These are phyloP conservation scores for Lathamus discolor DNA, from an alignment of 2,113 vertebrate species.

Conservation along the genomic window DNA sequence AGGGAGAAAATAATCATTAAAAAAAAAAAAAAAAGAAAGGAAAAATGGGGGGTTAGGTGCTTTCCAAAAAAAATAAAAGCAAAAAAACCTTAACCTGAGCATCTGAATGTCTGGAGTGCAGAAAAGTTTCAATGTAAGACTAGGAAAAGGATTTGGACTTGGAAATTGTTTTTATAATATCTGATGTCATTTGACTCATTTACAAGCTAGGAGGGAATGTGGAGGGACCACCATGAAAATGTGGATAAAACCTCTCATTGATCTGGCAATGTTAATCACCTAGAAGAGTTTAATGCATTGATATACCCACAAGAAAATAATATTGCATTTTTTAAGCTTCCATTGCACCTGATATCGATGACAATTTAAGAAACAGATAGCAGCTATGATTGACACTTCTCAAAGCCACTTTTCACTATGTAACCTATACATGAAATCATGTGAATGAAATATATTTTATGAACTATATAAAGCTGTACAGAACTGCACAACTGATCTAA, in stretches of 20 bases:
- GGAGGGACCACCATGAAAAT: slow-evolving; percentile 45
- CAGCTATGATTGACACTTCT: slow-evolving; percentile 7
- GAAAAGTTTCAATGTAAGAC: neutral
- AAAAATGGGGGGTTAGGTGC: neutral
- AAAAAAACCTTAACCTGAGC: neutral
- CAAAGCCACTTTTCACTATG: neutral
- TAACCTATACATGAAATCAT: neutral
- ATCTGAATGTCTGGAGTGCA: neutral
- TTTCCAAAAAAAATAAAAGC: neutral
- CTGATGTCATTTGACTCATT: slow-evolving; percentile 57
- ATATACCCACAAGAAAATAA: slow-evolving; percentile 18
- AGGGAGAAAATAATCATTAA: neutral
- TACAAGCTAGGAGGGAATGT: slow-evolving; percentile 56
- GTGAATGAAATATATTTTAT: slow-evolving; percentile 17
- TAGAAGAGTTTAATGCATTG: slow-evolving; percentile 41
- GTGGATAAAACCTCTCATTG: slow-evolving; percentile 70
- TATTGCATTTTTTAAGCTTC: neutral
- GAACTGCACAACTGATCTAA: neutral
- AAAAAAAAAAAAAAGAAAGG: neutral
- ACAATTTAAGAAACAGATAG: slow-evolving; percentile 9
- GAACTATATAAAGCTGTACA: neutral
- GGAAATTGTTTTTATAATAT: neutral
- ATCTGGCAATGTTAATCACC: slow-evolving; percentile 46
- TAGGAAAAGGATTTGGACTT: neutral
- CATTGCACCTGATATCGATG: neutral